Base-by-base conservation (phyloP, 2,113 vertebrate species). In the Dasypus novemcinctus region DNA sequence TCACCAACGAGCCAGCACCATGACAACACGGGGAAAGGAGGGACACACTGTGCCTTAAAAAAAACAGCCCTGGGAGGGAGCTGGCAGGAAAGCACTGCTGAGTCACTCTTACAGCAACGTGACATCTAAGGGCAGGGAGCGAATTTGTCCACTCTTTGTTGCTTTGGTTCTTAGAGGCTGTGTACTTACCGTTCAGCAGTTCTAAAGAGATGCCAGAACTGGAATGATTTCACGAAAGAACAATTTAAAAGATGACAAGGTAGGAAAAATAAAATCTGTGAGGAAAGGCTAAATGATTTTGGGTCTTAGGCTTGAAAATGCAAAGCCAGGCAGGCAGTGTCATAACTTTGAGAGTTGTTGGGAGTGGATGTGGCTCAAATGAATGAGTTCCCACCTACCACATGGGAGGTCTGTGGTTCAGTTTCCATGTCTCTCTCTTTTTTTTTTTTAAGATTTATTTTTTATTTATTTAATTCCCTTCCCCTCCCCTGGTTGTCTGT, bases 101-200 rank as follows among this genome's bases (percentile, higher is more conserved):
- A 2, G 3, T 21, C 7, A 33, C 0, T 31, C 13, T n/a, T 5
- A 33, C 4, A 11, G 36, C 33, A 68, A 27, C 2, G 18, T 1
- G 33, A 49, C 64, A n/a, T 7, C 64, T 9, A 41, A 25, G n/a
- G 61, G 59, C 38, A 18, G 57, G 64, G 14, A n/a, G 63, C 33
- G 36, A 1, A 46, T 72, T 41, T 21, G 14, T 27, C 31, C 17
- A 46, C 27, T 64, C 23, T 36, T 10, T 12, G 8, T 36, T 43
- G 29, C 75, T 49, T 72, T 71, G 21, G 29, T 18, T 46, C 82
- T 76, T 5, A 46, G 61, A 57, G 68, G 54, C 9, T 3, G 15
- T 46, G 5, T 41, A 27, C 29, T 81, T 38, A 63, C 41, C 43
- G 20, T 38, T 85, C 63, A 33, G 14, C 15, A 11, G 59, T 89